Percentiles rank a stretch among this genome's conserved stretches.
These are phyloP conservation scores for Eriosoma lanigerum DNA, from an alignment of 1,140 invertebrate genomes.

Conservation along the genomic window DNA sequence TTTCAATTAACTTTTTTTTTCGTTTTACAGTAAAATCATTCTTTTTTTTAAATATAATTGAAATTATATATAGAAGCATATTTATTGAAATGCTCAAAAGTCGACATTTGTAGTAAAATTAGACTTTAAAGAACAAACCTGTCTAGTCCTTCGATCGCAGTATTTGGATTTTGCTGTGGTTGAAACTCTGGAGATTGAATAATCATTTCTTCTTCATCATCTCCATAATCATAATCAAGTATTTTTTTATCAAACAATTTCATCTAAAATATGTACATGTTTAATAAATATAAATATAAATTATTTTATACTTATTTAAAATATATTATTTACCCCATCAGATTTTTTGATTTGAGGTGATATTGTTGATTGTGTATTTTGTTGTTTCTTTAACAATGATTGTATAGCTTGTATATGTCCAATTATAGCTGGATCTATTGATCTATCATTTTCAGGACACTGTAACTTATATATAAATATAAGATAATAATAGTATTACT, in stretches of 20 bases:
- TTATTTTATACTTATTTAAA: neutral
- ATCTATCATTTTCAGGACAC: neutral
- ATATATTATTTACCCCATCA: conserved; percentile 6
- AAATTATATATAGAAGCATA: neutral
- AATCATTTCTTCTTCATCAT: conserved; percentile 73
- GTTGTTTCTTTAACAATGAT: conserved; percentile 41
- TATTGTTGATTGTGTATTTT: neutral
- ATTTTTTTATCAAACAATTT: conserved; percentile 74
- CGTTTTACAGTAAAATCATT: no score
- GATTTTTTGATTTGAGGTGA: conserved; percentile 47
- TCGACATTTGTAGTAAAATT: no score
- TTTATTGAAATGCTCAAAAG: neutral
- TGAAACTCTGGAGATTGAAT: conserved; percentile 53
- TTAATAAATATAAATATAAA: no score
- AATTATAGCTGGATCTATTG: conserved; percentile 46
- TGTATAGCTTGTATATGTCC: conserved; percentile 50
- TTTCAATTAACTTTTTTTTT: no score
- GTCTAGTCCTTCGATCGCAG: conserved; percentile 37
- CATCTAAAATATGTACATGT: conserved; percentile 57
- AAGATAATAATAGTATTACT: neutral
- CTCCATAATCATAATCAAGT: conserved; percentile 81
- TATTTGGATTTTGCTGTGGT: conserved; percentile 55
- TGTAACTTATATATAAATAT: neutral
- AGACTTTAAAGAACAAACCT: conserved; percentile 33
- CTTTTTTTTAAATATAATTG: neutral